phyloP scores from a whole-genome alignment of 1,140 invertebrate species.

The Brachionus calyciflorus region DNA sequence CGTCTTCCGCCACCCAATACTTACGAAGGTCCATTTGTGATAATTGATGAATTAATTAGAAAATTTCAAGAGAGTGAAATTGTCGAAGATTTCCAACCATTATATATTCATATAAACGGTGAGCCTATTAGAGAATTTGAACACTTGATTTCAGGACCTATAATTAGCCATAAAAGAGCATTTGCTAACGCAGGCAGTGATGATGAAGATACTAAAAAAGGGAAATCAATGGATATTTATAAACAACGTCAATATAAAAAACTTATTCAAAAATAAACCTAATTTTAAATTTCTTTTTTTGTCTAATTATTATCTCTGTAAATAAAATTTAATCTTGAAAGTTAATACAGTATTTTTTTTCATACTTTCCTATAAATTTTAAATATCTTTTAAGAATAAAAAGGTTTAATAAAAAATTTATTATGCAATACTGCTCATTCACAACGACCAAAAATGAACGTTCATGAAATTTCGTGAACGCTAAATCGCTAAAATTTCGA shows the following conservation, averaged over 20 bases:
- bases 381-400: no score
- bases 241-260: slow-evolving; percentile 47
- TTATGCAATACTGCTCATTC: no score
- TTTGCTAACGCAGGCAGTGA: not conserved
- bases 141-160: not conserved
- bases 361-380: no score
- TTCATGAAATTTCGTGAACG: no score
- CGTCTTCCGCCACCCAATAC: slow-evolving; percentile 81
- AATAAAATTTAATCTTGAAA: slow-evolving; percentile 33
- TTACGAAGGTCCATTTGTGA: slow-evolving; percentile 63
- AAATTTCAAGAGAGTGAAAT: slow-evolving; percentile 37
- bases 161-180: not conserved
- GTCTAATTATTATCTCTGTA: not conserved
- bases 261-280: slow-evolving; percentile 45
- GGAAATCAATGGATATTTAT: slow-evolving; percentile 42
- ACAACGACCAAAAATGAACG: no score
- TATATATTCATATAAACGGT: slow-evolving; percentile 23
- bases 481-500: no score
- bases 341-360: no score
- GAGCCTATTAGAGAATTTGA: slow-evolving; percentile 43
- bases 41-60: slow-evolving; percentile 27
- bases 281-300: not conserved
- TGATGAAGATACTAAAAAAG: slow-evolving; percentile 37
- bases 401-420: no score
- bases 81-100: slow-evolving; percentile 29